A percentile compares a stretch with the other conserved stretches of the same genome.
Evolutionary conservation across 2,888 invertebrate genomes (phyloP).

Genomic region (Drosophila yooni): DNA sequence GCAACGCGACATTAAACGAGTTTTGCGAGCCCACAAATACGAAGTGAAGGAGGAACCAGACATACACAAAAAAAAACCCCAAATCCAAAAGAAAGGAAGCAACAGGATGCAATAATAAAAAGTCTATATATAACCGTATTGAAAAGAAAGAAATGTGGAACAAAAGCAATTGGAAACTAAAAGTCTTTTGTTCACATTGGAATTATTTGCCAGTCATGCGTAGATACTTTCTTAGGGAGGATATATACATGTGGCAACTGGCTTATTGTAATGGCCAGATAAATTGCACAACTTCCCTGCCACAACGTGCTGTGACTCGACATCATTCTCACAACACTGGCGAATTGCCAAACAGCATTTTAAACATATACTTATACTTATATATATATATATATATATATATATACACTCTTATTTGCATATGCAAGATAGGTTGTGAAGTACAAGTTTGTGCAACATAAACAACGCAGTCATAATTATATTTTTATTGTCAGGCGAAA

Average conservation of each 20-base stretch:
- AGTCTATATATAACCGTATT: neutral
- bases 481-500: slow-evolving; percentile 64
- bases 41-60: slow-evolving; percentile 30
- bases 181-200: slow-evolving; percentile 54
- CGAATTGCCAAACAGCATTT: slow-evolving; percentile 40
- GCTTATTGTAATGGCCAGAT: slow-evolving; percentile 23
- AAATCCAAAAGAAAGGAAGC: slow-evolving; percentile 46
- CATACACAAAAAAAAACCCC: slow-evolving; percentile 6
- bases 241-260: neutral
- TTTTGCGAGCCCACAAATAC: slow-evolving; percentile 41
- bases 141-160: slow-evolving; percentile 44
- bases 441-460: slow-evolving; percentile 39
- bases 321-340: slow-evolving; percentile 60
- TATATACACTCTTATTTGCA: slow-evolving; percentile 22
- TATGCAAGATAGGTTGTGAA: slow-evolving; percentile 4
- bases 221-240: slow-evolving; percentile 45
- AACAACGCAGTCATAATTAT: slow-evolving; percentile 64
- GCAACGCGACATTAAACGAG: slow-evolving; percentile 47
- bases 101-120: slow-evolving; percentile 48
- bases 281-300: slow-evolving; percentile 69
- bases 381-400: neutral
- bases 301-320: slow-evolving; percentile 49
- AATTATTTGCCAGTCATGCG: slow-evolving; percentile 52
- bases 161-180: slow-evolving; percentile 64
- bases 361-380: slow-evolving; percentile 7